Evolutionary conservation across 2,113 vertebrate genomes (phyloP).

Genomic region (Nesoenas mayeri): DNA sequence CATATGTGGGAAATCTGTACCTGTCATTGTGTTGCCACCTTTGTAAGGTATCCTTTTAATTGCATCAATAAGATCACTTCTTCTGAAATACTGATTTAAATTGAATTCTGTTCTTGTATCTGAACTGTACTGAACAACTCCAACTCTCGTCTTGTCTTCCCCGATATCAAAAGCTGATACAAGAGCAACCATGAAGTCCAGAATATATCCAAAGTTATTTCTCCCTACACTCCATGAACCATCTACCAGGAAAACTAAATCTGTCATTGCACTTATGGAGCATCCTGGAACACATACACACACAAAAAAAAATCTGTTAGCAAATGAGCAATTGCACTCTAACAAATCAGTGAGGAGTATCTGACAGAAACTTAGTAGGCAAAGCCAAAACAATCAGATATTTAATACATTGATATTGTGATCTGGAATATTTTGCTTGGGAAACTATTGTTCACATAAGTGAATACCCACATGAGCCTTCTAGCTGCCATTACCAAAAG

Average conservation of each 20-base stretch:
- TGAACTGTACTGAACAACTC: conserved; percentile 89
- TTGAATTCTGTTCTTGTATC: conserved; percentile 88
- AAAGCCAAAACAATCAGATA: neutral
- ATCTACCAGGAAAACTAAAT: conserved; percentile 91
- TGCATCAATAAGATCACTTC: conserved; percentile 83
- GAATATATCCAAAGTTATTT: conserved; percentile 87
- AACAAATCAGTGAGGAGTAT: neutral
- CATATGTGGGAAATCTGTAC: conserved; percentile 48
- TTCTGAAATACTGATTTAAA: conserved; percentile 82
- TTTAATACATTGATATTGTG: neutral
- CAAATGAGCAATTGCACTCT: neutral
- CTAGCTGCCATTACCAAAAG: neutral
- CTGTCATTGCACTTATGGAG: conserved; percentile 82
- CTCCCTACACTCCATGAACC: conserved; percentile 91
- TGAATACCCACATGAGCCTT: neutral
- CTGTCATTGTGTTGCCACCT: conserved; percentile 91
- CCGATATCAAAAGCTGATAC: conserved; percentile 92
- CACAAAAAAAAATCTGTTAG: neutral
- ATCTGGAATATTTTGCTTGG: neutral
- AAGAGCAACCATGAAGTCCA: conserved; percentile 83
- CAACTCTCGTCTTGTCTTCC: conserved; percentile 88
- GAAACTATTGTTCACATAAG: neutral
- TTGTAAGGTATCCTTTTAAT: conserved; percentile 88
- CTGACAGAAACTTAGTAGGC: neutral
- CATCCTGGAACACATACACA: conserved; percentile 81